Percentiles rank a stretch among this genome's conserved stretches.
phyloP scores from a whole-genome alignment of 2,797 vertebrate genomes.

The Oophaga sylvatica region DNA sequence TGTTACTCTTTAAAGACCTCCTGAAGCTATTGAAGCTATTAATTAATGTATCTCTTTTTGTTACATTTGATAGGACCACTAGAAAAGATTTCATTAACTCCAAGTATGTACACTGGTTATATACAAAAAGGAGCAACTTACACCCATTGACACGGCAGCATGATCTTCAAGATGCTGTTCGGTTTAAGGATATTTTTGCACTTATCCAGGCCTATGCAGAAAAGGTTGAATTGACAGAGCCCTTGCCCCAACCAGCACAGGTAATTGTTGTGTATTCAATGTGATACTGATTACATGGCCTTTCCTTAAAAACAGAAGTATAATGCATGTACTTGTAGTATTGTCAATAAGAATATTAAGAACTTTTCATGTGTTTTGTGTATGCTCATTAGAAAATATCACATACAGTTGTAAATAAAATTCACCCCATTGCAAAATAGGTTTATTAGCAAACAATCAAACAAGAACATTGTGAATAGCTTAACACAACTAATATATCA shows the following conservation, averaged over 20 bases:
- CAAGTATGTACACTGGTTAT: constrained; percentile 81
- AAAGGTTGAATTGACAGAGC: constrained; percentile 77
- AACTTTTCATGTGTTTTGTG: background rate
- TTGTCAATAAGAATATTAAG: background rate
- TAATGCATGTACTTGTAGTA: background rate
- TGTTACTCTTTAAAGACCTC: background rate
- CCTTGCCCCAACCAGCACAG: constrained; percentile 72
- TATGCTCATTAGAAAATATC: background rate
- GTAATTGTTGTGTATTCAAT: constrained; percentile 58
- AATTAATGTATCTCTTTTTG: background rate
- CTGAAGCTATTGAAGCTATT: background rate
- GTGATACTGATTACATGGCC: background rate
- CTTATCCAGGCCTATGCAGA: constrained; percentile 82
- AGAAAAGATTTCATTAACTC: constrained; percentile 80
- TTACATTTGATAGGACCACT: constrained; percentile 65
- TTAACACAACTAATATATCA: too few species aligned
- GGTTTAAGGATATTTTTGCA: constrained; percentile 76
- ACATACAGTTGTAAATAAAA: background rate
- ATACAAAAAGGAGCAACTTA: constrained; percentile 71
- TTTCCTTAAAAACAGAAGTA: background rate
- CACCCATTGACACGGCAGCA: constrained; percentile 66
- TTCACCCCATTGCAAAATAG: too few species aligned
- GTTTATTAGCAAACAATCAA: too few species aligned
- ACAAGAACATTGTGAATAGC: too few species aligned
- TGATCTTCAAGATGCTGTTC: constrained; percentile 76